These are phyloP conservation scores for Odontomachus brunneus DNA, from an alignment of 1,140 invertebrate species.

Conservation along the genomic window DNA sequence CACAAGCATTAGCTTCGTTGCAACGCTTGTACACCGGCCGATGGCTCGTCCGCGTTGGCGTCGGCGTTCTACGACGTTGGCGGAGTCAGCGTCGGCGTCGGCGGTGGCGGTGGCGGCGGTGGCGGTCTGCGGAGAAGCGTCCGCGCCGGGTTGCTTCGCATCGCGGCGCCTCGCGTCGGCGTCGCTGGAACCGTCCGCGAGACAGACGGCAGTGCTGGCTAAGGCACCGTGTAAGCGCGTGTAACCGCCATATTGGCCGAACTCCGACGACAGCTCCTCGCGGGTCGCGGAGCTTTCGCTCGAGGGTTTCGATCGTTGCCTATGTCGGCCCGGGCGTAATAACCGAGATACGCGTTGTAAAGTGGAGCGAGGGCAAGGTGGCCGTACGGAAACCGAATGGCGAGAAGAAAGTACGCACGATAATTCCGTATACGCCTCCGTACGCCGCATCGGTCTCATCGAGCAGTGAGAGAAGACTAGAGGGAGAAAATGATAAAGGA, in stretches of 20 bases:
- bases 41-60: conserved; percentile 58
- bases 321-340: conserved; percentile 23
- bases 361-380: conserved; percentile 27
- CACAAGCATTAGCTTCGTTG: conserved; percentile 55
- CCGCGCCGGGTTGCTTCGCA: conserved; percentile 70
- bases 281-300: conserved; percentile 46
- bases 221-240: conserved; percentile 68
- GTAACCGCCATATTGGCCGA: conserved; percentile 71
- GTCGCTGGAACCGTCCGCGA: conserved; percentile 66
- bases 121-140: conserved; percentile 49
- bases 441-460: conserved; percentile 48
- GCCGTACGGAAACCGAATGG: conserved; percentile 30
- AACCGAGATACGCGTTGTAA: conserved; percentile 24
- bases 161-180: conserved; percentile 75
- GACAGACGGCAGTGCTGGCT: conserved; percentile 64
- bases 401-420: conserved; percentile 53
- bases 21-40: conserved; percentile 27
- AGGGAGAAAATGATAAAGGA: conserved; percentile 52
- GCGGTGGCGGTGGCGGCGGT: conserved; percentile 61
- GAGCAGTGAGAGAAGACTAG: conserved; percentile 20
- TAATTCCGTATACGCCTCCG: conserved; percentile 46
- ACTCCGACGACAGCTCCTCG: conserved; percentile 52
- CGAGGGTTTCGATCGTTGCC: conserved; percentile 11
- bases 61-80: conserved; percentile 66
- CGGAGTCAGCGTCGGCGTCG: conserved; percentile 67